These are phyloP conservation scores for Hoplodrina ambigua DNA, from an alignment of 2,888 invertebrate species.

Conservation along the genomic window DNA sequence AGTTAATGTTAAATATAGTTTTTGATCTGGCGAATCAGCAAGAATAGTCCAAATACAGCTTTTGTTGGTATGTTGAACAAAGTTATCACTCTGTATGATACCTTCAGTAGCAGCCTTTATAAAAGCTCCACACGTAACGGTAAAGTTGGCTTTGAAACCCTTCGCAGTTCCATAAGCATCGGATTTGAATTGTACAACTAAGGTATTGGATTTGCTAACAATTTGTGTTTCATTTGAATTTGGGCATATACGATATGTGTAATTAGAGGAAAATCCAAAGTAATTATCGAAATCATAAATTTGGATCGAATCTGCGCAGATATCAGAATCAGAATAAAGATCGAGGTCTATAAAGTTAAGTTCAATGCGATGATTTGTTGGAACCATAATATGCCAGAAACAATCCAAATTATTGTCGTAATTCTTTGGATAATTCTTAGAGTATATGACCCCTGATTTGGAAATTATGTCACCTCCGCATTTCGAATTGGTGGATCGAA, in stretches of 20 bases:
- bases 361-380: slow-evolving; percentile 92
- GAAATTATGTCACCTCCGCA: slow-evolving; percentile 94
- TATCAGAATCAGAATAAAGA: slow-evolving; percentile 81
- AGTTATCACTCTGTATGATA: slow-evolving; percentile 82
- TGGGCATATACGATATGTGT: slow-evolving; percentile 88
- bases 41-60: slow-evolving; percentile 94
- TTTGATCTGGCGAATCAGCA: slow-evolving; percentile 89
- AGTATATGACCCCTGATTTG: slow-evolving; percentile 92
- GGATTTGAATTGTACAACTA: slow-evolving; percentile 92
- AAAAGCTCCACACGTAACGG: slow-evolving; percentile 92
- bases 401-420: slow-evolving; percentile 94
- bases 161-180: slow-evolving; percentile 90
- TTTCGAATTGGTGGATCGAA: slow-evolving; percentile 79
- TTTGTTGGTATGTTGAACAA: slow-evolving; percentile 70
- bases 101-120: slow-evolving; percentile 91
- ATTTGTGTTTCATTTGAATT: slow-evolving; percentile 76
- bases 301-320: slow-evolving; percentile 53
- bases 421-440: slow-evolving; percentile 95
- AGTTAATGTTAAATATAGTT: slow-evolving; percentile 93
- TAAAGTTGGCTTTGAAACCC: slow-evolving; percentile 94
- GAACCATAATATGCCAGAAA: slow-evolving; percentile 93
- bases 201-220: slow-evolving; percentile 90
- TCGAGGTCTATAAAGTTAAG: slow-evolving; percentile 93
- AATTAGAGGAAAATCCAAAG: slow-evolving; percentile 71
- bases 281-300: slow-evolving; percentile 50